Conservation (phyloP, 2,113 vertebrate species). For the Gracilinanus agilis region DNA sequence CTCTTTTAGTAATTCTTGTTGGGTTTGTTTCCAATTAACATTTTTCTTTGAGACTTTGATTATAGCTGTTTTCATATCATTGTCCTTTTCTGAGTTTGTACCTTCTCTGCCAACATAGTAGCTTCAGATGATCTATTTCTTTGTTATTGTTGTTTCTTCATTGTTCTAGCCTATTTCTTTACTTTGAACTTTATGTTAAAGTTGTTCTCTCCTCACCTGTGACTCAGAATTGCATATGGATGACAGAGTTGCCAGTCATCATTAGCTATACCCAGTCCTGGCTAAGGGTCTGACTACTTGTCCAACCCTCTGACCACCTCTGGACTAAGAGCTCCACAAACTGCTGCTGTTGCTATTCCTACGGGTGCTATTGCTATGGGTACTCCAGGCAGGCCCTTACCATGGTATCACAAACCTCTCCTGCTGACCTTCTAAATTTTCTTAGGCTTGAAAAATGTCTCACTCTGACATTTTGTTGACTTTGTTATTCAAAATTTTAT, state of each 20-base stretch:
- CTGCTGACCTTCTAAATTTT: neutral
- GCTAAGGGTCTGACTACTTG: neutral
- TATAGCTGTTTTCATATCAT: neutral
- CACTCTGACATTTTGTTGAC: neutral
- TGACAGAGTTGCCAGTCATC: neutral
- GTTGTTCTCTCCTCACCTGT: neutral
- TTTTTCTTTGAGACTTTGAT: neutral
- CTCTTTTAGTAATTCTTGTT: neutral
- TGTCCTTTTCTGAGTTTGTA: neutral
- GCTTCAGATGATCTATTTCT: neutral
- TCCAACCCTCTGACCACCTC: neutral
- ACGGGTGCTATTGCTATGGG: neutral
- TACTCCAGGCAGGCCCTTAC: neutral
- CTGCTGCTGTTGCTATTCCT: too few relatives aligned
- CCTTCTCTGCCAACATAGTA: neutral
- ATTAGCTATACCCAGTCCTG: neutral
- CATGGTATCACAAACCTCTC: neutral
- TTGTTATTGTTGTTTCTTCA: neutral
- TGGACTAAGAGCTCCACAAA: neutral
- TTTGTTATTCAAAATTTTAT: neutral
- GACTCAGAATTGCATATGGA: neutral
- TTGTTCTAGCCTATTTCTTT: neutral
- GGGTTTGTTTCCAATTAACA: neutral
- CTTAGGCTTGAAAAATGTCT: neutral
- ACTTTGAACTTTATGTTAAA: neutral